Conservation (phyloP, 1,140 invertebrate species). For the Meloidogyne chitwoodi region DNA sequence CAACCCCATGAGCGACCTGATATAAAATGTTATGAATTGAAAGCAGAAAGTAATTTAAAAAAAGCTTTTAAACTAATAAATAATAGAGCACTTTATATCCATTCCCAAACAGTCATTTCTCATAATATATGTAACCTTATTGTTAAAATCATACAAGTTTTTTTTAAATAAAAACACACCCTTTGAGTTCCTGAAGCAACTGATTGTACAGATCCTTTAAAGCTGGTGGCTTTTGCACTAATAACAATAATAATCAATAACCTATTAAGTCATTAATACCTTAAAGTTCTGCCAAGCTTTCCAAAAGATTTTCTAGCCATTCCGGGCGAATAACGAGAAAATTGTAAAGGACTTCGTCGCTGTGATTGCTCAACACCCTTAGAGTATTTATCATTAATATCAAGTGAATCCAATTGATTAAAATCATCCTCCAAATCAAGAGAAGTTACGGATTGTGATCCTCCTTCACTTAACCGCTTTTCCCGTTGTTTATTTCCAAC, state of each 20-base stretch:
- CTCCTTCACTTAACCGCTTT: conserved; percentile 3
- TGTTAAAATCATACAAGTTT: too few species aligned
- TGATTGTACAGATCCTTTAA: conserved; percentile 48
- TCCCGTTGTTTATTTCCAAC: background rate
- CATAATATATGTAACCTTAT: too few species aligned
- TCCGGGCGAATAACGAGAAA: conserved; percentile 51
- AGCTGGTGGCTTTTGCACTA: conserved; percentile 51
- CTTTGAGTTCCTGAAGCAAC: conserved; percentile 57
- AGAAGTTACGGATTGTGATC: conserved; percentile 31
- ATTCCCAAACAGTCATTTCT: too few species aligned
- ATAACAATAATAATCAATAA: conserved; percentile 8
- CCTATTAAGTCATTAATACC: conserved; percentile 25
- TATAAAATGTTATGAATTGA: too few species aligned
- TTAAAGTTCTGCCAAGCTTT: conserved; percentile 51
- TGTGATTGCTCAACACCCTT: conserved; percentile 12
- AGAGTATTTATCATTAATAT: too few species aligned
- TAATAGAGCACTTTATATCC: too few species aligned
- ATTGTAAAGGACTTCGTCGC: conserved; percentile 31
- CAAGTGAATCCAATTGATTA: conserved; percentile 11
- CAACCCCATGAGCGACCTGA: conserved; percentile 51
- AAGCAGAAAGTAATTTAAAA: too few species aligned
- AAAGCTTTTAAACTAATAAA: too few species aligned
- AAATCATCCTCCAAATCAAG: conserved; percentile 28
- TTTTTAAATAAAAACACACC: conserved; percentile 14
- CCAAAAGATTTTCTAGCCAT: conserved; percentile 56